phyloP scores from a whole-genome alignment of 2,888 invertebrate species.

The Diarsia dahlii region DNA sequence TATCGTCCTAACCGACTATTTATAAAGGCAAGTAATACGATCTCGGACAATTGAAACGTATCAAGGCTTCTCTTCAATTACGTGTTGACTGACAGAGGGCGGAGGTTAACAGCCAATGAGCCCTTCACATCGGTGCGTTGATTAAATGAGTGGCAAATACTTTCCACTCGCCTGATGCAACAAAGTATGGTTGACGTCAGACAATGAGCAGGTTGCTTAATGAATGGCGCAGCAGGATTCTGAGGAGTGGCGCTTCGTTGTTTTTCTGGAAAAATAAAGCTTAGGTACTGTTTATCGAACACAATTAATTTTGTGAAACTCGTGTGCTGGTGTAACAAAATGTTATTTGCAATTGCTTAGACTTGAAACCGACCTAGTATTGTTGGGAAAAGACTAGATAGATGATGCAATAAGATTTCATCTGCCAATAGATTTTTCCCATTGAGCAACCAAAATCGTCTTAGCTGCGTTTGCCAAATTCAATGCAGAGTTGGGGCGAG shows the following conservation, averaged over 20 bases:
- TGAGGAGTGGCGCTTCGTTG: not conserved
- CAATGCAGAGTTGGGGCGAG: not conserved
- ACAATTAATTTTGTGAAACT: not conserved
- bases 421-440: not conserved
- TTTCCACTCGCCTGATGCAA: slow-evolving; percentile 62
- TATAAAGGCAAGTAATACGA: slow-evolving; percentile 79
- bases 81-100: slow-evolving; percentile 81
- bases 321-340: not conserved
- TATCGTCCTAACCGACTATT: slow-evolving; percentile 64
- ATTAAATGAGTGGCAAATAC: slow-evolving; percentile 73
- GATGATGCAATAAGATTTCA: not conserved
- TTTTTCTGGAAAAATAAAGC: not conserved
- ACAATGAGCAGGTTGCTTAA: slow-evolving; percentile 39
- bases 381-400: not conserved
- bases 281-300: not conserved
- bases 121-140: slow-evolving; percentile 78
- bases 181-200: slow-evolving; percentile 50
- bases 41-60: slow-evolving; percentile 84
- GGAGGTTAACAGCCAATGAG: slow-evolving; percentile 86
- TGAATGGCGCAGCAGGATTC: slow-evolving; percentile 26
- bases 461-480: slow-evolving; percentile 15
- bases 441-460: not conserved
- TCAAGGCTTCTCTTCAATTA: slow-evolving; percentile 85
- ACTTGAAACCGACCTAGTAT: not conserved
- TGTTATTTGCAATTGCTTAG: not conserved